Conservation (phyloP, 1,140 invertebrate species). For the Drosophila arawakana region DNA sequence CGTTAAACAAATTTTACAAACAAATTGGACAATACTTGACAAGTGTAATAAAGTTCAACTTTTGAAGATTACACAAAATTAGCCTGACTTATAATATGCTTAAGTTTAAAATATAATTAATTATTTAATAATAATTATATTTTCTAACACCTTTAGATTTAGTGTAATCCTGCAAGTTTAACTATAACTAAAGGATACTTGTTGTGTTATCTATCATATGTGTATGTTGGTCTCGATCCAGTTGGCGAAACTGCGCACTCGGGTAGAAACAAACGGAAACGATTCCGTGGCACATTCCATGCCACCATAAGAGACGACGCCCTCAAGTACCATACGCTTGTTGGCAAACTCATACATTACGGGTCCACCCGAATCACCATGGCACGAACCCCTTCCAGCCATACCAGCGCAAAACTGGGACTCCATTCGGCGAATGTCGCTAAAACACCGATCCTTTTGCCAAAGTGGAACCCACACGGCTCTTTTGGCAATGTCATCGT, state of each 20-base stretch:
- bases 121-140: no score
- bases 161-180: no score
- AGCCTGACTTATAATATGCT: no score
- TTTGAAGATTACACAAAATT: no score
- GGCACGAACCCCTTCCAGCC: not conserved
- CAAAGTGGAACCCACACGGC: not conserved
- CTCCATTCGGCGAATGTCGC: not conserved
- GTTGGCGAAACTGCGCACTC: slow-evolving; percentile 9
- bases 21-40: no score
- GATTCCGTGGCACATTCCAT: not conserved
- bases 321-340: slow-evolving; percentile 7
- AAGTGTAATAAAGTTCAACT: no score
- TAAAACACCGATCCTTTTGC: not conserved
- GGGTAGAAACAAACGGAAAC: not conserved
- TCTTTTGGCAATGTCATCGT: not conserved
- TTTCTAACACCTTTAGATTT: no score
- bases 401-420: not conserved
- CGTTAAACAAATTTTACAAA: no score
- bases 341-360: slow-evolving; percentile 7
- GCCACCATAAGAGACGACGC: slow-evolving; percentile 1
- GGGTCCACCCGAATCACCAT: slow-evolving; percentile 19
- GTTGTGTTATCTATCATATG: not conserved
- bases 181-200: not conserved
- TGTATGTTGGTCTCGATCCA: slow-evolving; percentile 5
- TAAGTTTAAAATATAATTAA: no score